phyloP scores from a whole-genome alignment of 2,113 vertebrate genomes.

The Etheostoma spectabile region DNA sequence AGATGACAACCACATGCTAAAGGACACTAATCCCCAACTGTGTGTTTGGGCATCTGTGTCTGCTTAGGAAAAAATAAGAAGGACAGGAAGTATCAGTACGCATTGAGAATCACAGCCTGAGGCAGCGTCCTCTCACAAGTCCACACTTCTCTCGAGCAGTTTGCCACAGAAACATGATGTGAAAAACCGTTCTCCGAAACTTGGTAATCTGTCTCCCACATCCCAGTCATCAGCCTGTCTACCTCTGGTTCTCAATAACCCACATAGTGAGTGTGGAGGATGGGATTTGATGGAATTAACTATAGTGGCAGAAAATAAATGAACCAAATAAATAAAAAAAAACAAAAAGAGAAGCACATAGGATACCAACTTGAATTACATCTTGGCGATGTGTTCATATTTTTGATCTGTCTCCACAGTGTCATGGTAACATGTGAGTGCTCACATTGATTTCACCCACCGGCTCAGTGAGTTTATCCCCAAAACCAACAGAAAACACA shows the following conservation, averaged over 20 bases:
- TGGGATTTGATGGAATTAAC: conserved; percentile 78
- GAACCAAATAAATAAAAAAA: conserved; percentile 68
- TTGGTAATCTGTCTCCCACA: conserved; percentile 70
- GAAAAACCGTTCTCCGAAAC: conserved; percentile 59
- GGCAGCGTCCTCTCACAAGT: conserved; percentile 48
- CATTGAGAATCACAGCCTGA: conserved; percentile 57
- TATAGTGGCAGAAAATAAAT: conserved; percentile 41
- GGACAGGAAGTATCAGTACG: conserved; percentile 40
- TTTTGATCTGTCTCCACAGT: conserved; percentile 29
- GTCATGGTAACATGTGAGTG: conserved; percentile 28
- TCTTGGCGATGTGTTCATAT: conserved; percentile 27
- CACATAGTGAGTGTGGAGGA: conserved; percentile 81
- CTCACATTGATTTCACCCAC: conserved; percentile 44
- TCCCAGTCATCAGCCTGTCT: conserved; percentile 59
- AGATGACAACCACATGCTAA: conserved; percentile 42
- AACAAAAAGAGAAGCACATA: conserved; percentile 41
- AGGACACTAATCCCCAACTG: conserved; percentile 52
- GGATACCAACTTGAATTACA: conserved; percentile 44
- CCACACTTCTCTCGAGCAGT: conserved; percentile 43
- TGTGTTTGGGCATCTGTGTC: conserved; percentile 46
- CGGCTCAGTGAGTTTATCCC: conserved; percentile 35
- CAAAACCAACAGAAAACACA: conserved; percentile 21
- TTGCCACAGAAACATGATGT: conserved; percentile 56
- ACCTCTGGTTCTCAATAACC: conserved; percentile 73
- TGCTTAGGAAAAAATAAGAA: conserved; percentile 37